Percentiles rank a stretch among this genome's conserved stretches.
phyloP scores from a whole-genome alignment of 2,888 invertebrate species.

The Proisotoma minuta region DNA sequence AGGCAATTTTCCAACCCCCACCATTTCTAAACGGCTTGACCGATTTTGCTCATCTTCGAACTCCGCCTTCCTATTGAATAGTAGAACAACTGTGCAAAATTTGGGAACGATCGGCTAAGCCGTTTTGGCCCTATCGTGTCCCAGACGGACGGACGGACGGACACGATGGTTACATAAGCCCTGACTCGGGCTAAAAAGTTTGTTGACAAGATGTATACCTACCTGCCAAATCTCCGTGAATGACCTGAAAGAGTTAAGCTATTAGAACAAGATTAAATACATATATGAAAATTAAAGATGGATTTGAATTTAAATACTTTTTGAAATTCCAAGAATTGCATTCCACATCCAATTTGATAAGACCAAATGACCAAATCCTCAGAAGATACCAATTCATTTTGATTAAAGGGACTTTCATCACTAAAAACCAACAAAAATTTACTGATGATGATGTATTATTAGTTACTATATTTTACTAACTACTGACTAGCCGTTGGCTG shows the following conservation, averaged over 20 bases:
- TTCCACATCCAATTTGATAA: constrained; percentile 21
- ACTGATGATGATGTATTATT: not conserved
- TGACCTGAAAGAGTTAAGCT: constrained; percentile 8
- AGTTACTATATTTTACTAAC: not conserved
- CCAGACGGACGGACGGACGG: too few relatives aligned
- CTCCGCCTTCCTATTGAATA: too few relatives aligned
- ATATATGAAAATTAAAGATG: not conserved
- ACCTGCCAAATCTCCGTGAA: constrained; percentile 30
- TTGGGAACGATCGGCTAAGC: too few relatives aligned
- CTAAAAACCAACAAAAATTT: not conserved
- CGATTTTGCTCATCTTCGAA: too few relatives aligned
- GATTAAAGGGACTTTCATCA: not conserved
- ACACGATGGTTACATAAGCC: too few relatives aligned
- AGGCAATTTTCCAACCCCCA: too few relatives aligned
- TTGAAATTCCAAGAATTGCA: constrained; percentile 22
- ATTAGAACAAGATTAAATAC: not conserved
- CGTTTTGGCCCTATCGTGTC: too few relatives aligned
- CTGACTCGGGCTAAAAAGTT: too few relatives aligned
- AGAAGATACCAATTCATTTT: constrained; percentile 12
- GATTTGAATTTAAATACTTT: constrained; percentile 14
- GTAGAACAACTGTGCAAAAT: too few relatives aligned
- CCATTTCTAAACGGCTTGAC: too few relatives aligned
- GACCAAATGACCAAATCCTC: constrained; percentile 25
- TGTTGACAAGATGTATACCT: too few relatives aligned
- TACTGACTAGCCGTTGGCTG: too few relatives aligned